These are phyloP conservation scores for Phenacoccus solenopsis DNA, from an alignment of 1,140 invertebrate species.

Conservation along the genomic window DNA sequence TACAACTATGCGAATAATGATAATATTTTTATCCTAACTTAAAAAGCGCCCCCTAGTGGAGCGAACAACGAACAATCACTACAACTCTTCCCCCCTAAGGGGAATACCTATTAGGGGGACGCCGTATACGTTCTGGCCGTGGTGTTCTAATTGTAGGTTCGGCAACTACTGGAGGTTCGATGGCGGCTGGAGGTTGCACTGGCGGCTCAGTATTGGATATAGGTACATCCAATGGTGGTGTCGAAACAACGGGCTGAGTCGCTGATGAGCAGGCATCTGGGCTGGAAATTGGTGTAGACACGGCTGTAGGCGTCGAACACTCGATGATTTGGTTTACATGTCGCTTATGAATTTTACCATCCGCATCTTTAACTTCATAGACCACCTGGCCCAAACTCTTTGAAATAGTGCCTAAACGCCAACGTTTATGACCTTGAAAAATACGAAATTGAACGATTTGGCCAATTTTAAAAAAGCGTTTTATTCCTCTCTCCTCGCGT, in stretches of 20 bases:
- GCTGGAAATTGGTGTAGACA: neutral
- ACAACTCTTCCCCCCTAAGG: conserved; percentile 10
- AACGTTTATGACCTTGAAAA: neutral
- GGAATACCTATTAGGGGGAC: neutral
- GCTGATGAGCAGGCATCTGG: too few species aligned
- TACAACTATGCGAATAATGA: too few species aligned
- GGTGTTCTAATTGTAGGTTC: neutral
- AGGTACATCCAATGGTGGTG: neutral
- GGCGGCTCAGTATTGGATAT: neutral
- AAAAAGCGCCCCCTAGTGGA: too few species aligned
- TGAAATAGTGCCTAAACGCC: neutral
- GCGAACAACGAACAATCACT: too few species aligned
- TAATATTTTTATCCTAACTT: too few species aligned
- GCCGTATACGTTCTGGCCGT: neutral
- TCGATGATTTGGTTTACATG: neutral
- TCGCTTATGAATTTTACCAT: neutral
- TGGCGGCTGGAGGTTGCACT: neutral
- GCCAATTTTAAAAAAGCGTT: neutral
- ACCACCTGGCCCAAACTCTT: neutral
- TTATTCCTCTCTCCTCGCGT: neutral
- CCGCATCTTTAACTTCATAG: neutral
- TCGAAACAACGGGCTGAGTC: too few species aligned
- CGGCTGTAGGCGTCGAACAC: neutral
- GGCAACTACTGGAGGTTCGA: neutral
- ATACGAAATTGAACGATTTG: neutral